Evolutionary conservation across 2,797 vertebrate species (phyloP).

Genomic region (Dendrocincla tyrannina): DNA sequence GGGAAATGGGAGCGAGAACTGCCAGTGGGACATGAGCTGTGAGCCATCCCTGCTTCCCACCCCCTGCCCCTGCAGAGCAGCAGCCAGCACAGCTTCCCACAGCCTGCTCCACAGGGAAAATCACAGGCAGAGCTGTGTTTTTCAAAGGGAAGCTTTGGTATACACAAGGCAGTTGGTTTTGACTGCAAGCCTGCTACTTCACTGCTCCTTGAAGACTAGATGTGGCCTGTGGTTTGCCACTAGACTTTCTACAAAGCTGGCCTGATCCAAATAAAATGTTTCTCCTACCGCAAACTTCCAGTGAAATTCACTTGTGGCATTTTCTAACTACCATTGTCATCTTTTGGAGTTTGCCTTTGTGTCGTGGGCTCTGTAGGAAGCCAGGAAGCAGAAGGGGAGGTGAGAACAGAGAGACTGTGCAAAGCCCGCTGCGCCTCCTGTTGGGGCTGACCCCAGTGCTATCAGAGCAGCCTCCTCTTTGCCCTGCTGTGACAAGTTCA

Average conservation of each 20-base stretch:
- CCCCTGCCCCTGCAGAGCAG: not conserved
- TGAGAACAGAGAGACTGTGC: not conserved
- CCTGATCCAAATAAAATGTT: constrained; percentile 14
- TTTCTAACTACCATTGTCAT: not conserved
- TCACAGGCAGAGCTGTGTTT: not conserved
- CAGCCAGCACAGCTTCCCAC: not conserved
- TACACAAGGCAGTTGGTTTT: not conserved
- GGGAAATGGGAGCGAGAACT: not conserved
- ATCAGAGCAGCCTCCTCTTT: not conserved
- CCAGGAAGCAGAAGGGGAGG: not conserved
- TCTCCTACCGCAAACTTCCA: not conserved
- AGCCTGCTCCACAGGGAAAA: not conserved
- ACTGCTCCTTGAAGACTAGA: constrained; percentile 3
- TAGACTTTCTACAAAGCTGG: not conserved
- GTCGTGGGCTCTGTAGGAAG: not conserved
- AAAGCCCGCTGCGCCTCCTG: not conserved
- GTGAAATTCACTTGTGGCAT: not conserved
- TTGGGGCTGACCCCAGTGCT: not conserved
- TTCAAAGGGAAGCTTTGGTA: not conserved
- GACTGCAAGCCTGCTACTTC: not conserved
- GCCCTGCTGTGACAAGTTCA: not conserved
- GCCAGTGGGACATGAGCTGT: not conserved
- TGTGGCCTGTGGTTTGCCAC: constrained; percentile 36
- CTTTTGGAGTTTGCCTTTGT: not conserved
- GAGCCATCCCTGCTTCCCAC: rapidly evolving